Evolutionary conservation across 64 coral and sea anemone species (phyloP).

Genomic region (Montipora sp.): DNA sequence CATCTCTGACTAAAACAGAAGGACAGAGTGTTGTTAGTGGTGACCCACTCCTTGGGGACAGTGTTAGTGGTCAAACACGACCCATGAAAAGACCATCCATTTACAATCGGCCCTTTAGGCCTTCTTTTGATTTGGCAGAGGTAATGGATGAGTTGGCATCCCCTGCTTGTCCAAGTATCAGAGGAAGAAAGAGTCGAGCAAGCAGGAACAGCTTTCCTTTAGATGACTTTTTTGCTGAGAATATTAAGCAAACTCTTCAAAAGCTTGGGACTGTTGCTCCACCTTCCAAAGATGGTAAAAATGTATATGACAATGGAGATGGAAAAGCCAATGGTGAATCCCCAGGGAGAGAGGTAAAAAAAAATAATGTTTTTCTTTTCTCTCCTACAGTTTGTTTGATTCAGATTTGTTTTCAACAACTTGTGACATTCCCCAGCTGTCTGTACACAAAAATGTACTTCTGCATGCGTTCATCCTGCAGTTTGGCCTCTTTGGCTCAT

Average conservation of each 20-base stretch:
- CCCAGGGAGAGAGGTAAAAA: neutral
- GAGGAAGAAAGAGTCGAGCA: conserved; percentile 70
- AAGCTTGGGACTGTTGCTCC: conserved; percentile 62
- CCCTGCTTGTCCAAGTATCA: conserved; percentile 56
- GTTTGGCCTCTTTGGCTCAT: no score
- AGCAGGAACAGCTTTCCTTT: conserved; percentile 90
- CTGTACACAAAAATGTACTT: no score
- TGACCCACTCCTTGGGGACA: neutral
- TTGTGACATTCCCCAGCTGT: no score
- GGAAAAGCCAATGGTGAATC: neutral
- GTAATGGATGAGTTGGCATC: conserved; percentile 78
- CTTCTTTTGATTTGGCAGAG: conserved; percentile 94
- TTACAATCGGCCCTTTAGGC: conserved; percentile 58
- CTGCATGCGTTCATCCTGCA: no score
- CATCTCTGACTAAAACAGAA: neutral
- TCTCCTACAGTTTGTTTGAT: no score
- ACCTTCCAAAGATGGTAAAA: neutral
- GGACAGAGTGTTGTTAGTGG: neutral
- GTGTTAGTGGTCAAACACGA: neutral
- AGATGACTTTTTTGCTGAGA: conserved; percentile 85
- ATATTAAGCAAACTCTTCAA: conserved; percentile 70
- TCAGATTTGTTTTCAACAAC: no score
- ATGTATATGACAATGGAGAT: neutral
- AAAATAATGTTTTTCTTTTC: neutral
- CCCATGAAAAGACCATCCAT: conserved; percentile 43